Evolutionary conservation across 2,888 invertebrate genomes (phyloP).

Genomic region (Abrostola triplasia): DNA sequence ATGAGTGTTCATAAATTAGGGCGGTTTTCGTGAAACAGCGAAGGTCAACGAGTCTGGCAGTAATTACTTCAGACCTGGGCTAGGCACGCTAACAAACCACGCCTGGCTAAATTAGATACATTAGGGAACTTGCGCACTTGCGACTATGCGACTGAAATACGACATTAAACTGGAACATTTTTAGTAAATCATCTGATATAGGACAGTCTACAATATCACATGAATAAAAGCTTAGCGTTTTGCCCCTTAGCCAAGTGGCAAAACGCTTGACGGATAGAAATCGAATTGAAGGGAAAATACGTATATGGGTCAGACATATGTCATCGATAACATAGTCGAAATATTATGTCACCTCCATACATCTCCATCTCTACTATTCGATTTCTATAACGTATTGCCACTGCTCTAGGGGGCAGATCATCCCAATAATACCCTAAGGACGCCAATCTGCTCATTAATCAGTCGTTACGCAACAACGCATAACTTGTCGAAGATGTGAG

Average conservation of each 20-base stretch:
- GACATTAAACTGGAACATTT: not conserved
- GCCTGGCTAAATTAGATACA: slow-evolving; percentile 40
- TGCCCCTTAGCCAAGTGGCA: too few relatives aligned
- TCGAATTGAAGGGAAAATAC: too few relatives aligned
- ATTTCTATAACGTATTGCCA: too few relatives aligned
- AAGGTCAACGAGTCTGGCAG: slow-evolving; percentile 50
- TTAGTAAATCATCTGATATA: not conserved
- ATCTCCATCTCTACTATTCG: too few relatives aligned
- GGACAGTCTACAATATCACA: not conserved
- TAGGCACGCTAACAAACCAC: slow-evolving; percentile 51
- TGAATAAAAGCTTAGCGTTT: too few relatives aligned
- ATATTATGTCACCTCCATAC: too few relatives aligned
- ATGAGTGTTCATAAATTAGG: slow-evolving; percentile 42
- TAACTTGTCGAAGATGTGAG: slow-evolving; percentile 4
- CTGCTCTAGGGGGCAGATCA: too few relatives aligned
- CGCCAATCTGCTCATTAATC: not conserved
- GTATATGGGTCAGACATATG: too few relatives aligned
- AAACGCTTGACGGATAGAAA: too few relatives aligned
- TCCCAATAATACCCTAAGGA: too few relatives aligned
- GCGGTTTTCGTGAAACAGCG: slow-evolving; percentile 43
- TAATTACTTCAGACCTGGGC: slow-evolving; percentile 48
- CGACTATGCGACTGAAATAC: slow-evolving; percentile 13
- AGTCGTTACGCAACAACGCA: not conserved
- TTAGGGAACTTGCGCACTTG: slow-evolving; percentile 19
- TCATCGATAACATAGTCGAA: too few relatives aligned